phyloP scores from a whole-genome alignment of 2,888 invertebrate genomes.

The Julus scanicus region DNA sequence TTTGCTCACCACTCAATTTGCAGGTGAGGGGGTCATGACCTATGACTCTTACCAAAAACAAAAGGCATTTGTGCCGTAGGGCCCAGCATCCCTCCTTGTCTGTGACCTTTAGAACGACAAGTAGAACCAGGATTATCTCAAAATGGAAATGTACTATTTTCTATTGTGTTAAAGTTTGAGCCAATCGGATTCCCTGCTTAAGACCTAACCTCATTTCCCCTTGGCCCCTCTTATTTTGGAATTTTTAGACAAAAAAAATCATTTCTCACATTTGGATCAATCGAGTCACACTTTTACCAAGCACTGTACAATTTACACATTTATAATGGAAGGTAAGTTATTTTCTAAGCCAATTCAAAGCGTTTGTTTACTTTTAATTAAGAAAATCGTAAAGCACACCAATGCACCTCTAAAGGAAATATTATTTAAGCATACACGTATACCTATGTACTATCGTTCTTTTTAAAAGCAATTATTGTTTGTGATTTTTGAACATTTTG shows the following conservation, averaged over 20 bases:
- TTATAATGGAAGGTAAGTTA: neutral
- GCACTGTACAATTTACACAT: neutral
- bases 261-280: neutral
- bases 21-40: conserved; percentile 21
- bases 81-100: neutral
- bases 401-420: neutral
- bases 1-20: neutral
- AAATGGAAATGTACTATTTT: neutral
- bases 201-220: neutral
- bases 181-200: neutral
- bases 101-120: neutral
- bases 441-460: neutral
- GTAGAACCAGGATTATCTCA: neutral
- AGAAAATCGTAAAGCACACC: neutral
- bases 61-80: neutral
- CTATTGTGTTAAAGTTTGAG: neutral
- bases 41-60: neutral
- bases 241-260: neutral
- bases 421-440: neutral
- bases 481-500: too few relatives aligned
- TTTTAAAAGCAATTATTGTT: neutral
- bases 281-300: neutral
- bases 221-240: neutral
- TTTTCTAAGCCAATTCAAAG: neutral
- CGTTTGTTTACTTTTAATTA: neutral